Evolutionary conservation across 2,888 invertebrate species (phyloP).

Genomic region (Homarus gammarus): DNA sequence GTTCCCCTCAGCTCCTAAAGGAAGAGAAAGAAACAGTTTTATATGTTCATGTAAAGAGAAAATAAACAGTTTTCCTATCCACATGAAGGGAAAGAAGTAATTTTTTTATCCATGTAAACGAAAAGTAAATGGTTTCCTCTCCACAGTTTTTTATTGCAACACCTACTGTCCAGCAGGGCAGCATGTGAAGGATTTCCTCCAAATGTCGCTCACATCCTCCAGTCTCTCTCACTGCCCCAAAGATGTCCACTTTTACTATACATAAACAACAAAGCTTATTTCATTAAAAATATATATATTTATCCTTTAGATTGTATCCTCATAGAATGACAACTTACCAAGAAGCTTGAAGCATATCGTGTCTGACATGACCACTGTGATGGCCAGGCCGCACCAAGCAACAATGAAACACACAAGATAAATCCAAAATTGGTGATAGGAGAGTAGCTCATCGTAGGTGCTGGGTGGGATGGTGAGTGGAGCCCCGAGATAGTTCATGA

Average conservation of each 20-base stretch:
- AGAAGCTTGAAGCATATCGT: slow-evolving; percentile 92
- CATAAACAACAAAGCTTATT: too few species aligned
- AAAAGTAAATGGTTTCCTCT: too few species aligned
- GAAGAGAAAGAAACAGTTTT: slow-evolving; percentile 23
- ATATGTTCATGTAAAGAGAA: too few species aligned
- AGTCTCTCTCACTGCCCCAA: too few species aligned
- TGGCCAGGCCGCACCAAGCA: slow-evolving; percentile 91
- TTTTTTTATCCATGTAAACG: too few species aligned
- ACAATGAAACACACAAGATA: slow-evolving; percentile 88
- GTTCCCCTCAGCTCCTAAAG: slow-evolving; percentile 85
- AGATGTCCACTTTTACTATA: too few species aligned
- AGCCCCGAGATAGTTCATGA: slow-evolving; percentile 68
- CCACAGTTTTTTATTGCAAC: too few species aligned
- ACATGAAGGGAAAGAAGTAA: too few species aligned
- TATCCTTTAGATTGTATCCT: neutral
- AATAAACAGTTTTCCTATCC: too few species aligned
- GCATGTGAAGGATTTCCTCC: too few species aligned
- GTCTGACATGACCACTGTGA: slow-evolving; percentile 92
- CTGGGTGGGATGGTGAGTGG: slow-evolving; percentile 42
- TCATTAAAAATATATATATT: neutral
- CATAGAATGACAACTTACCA: slow-evolving; percentile 81
- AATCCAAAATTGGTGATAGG: slow-evolving; percentile 86
- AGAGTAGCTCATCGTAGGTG: slow-evolving; percentile 51
- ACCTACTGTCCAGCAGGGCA: too few species aligned
- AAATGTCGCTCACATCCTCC: too few species aligned